Percentiles rank a stretch among this genome's conserved stretches.
These are phyloP conservation scores for Thymelicus lineola DNA, from an alignment of 2,888 invertebrate genomes.

Conservation along the genomic window DNA sequence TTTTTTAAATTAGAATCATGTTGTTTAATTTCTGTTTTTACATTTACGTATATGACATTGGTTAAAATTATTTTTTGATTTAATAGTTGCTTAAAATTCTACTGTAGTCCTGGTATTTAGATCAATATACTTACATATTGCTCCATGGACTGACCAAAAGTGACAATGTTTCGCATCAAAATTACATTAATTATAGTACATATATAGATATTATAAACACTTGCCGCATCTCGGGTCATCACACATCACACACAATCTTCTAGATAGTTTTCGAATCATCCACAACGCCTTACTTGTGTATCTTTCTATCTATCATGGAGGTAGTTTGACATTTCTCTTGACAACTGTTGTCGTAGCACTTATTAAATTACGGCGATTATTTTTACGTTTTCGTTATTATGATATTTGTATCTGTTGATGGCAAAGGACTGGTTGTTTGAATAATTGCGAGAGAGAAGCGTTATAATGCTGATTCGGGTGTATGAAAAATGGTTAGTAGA, in stretches of 20 bases:
- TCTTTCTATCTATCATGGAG: conserved; percentile 78
- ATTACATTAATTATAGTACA: no score
- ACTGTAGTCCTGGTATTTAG: no score
- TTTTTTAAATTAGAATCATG: no score
- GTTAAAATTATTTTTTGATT: no score
- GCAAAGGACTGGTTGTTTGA: conserved; percentile 3
- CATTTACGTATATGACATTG: no score
- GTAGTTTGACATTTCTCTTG: conserved; percentile 75
- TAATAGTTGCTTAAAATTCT: no score
- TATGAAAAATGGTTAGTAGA: no score
- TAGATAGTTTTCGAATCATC: conserved; percentile 74
- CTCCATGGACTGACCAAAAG: no score
- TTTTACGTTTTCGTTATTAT: conserved; percentile 49
- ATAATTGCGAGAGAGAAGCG: conserved; percentile 6
- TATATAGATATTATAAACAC: conserved; percentile 1
- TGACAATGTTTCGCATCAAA: no score
- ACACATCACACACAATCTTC: conserved; percentile 57
- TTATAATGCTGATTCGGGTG: no score
- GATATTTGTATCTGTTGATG: conserved; percentile 37
- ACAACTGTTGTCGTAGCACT: conserved; percentile 72
- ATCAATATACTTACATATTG: no score
- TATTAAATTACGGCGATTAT: conserved; percentile 49
- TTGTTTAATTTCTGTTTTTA: no score
- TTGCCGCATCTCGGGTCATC: conserved; percentile 31
- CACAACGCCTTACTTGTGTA: conserved; percentile 84